Evolutionary conservation across 2,888 invertebrate species (phyloP).

Genomic region (Cerastoderma edule): DNA sequence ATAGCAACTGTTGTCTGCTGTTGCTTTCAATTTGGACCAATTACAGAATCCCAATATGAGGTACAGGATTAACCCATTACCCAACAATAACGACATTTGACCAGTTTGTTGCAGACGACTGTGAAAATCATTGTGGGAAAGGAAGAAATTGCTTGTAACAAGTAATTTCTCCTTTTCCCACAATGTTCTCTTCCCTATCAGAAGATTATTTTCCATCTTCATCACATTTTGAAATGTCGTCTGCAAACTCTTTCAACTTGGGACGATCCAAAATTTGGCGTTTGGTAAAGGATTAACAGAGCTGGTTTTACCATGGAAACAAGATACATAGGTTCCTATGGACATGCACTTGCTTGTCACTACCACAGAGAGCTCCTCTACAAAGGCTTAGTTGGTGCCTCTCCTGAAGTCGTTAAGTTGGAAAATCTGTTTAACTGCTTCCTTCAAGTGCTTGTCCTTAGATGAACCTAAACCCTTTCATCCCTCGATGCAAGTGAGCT

Average conservation of each 20-base stretch:
- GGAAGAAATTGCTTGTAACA: too few relatives aligned
- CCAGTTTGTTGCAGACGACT: too few relatives aligned
- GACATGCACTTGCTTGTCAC: conserved; percentile 5
- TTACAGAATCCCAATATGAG: too few relatives aligned
- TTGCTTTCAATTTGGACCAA: too few relatives aligned
- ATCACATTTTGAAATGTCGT: background rate
- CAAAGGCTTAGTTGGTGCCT: conserved; percentile 3
- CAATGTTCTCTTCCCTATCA: background rate
- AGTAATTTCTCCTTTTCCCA: too few relatives aligned
- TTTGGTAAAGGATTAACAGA: background rate
- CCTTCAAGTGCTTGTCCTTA: background rate
- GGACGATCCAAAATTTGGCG: background rate
- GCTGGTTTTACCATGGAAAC: too few relatives aligned
- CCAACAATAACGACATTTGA: too few relatives aligned
- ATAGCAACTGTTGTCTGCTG: too few relatives aligned
- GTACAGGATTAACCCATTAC: too few relatives aligned
- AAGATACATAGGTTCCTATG: too few relatives aligned
- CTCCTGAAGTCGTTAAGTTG: conserved; percentile 2
- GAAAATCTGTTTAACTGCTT: background rate
- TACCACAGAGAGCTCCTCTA: conserved; percentile 1
- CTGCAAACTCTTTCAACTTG: background rate
- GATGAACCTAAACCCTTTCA: background rate
- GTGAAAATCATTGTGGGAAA: too few relatives aligned
- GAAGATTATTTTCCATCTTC: background rate
- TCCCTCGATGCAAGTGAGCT: background rate